These are phyloP conservation scores for Strigamia maritima DNA, from an alignment of 2,888 invertebrate genomes.

Conservation along the genomic window DNA sequence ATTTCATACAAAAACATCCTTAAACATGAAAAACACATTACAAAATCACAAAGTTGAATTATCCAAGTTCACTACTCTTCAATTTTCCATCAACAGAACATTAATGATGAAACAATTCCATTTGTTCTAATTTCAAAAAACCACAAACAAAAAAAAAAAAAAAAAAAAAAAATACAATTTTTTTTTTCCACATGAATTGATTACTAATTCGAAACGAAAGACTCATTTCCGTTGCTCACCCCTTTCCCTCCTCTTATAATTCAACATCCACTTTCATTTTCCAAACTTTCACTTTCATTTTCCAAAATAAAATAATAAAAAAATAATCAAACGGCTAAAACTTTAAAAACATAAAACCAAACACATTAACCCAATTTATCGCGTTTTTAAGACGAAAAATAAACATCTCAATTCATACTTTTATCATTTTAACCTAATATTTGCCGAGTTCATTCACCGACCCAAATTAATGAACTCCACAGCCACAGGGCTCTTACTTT, in stretches of 20 bases:
- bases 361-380: neutral
- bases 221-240: slow-evolving; percentile 5
- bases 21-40: too few relatives aligned
- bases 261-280: neutral
- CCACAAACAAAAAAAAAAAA: too few relatives aligned
- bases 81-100: too few relatives aligned
- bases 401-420: slow-evolving; percentile 8
- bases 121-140: neutral
- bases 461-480: slow-evolving; percentile 25
- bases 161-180: neutral
- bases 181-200: neutral
- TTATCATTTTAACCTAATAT: slow-evolving; percentile 24
- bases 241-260: neutral
- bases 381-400: neutral
- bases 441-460: slow-evolving; percentile 24
- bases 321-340: neutral
- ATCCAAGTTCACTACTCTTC: too few relatives aligned
- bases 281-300: neutral
- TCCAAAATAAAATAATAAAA: neutral
- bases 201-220: neutral
- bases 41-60: too few relatives aligned
- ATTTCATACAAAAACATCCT: too few relatives aligned
- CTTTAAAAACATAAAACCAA: neutral
- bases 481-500: slow-evolving; percentile 14
- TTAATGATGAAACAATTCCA: too few relatives aligned